Conservation (phyloP, 2,113 vertebrate genomes). For the Empidonax alnorum region DNA sequence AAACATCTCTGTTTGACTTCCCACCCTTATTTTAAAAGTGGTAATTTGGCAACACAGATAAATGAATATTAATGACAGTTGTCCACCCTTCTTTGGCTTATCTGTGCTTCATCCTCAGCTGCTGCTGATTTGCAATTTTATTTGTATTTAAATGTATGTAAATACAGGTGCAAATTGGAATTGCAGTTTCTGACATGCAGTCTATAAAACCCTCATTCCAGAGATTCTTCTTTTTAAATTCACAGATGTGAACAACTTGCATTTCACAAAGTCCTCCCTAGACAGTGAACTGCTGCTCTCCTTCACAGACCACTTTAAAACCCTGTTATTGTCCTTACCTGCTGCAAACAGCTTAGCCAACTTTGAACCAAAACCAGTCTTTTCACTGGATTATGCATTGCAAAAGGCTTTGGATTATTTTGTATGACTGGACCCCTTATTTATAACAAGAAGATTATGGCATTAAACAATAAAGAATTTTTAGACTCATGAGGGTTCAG, state of each 20-base stretch:
- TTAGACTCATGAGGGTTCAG: background rate
- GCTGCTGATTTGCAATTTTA: background rate
- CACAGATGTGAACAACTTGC: background rate
- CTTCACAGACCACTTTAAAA: background rate
- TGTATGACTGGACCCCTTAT: conserved; percentile 49
- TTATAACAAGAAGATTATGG: conserved; percentile 65
- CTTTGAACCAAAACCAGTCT: conserved; percentile 7
- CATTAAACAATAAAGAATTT: conserved; percentile 62
- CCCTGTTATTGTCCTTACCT: conserved; percentile 13
- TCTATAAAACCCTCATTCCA: background rate
- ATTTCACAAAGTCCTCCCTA: background rate
- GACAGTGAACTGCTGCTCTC: background rate
- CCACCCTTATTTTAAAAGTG: background rate
- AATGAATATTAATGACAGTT: background rate
- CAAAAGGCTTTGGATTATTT: conserved; percentile 61
- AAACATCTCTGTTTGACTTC: background rate
- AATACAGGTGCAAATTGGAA: background rate
- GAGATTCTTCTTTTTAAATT: background rate
- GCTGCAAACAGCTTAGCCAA: conserved; percentile 18
- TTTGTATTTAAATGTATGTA: conserved; percentile 9
- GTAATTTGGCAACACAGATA: background rate
- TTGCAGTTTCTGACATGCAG: background rate
- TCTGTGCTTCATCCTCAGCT: background rate
- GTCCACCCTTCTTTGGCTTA: background rate
- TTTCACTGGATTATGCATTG: conserved; percentile 60